Evolutionary conservation across 37 sponge, comb jelly and placozoan species (phyloP), one percentile per base, ranked within the genome.

Genomic region (Aphrocallistes beatrix): DNA sequence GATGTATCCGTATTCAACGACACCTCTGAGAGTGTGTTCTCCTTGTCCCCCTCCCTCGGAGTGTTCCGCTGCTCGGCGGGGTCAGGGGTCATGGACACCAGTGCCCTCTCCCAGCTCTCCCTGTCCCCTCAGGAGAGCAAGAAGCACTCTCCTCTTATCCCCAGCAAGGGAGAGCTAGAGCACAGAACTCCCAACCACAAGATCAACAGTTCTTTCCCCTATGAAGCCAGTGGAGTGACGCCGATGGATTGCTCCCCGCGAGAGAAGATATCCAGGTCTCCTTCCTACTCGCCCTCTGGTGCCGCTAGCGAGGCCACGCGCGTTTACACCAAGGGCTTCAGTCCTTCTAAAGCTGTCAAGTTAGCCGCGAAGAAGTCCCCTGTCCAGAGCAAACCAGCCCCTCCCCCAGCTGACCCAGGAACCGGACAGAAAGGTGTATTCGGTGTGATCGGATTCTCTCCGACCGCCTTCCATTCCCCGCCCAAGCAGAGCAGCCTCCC

Each of bases 321-420:
- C 34, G 21, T 60, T 6, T 60, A 60, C 75, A 60, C 17, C 75
- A 60, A 60, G 34, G 75, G 75, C 75, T 60, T 60, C 75, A 60
- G 75, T 60, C 75, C 75, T 13, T 60, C 75, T 13, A 60, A 13
- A 30, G 75, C 17, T 13, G 21, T 32, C 23, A 84, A 84, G 50
- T 28, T 37, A 0, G 39, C 39, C 21, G 34, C 37, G 38, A 81
- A 38, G 39, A 37, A 86, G 86, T 86, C 39, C 39, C 38, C 81
- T 39, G 6, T 38, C 28, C 39, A 75, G 38, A 23, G 28, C 38
- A 36, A 51, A 37, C 81, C 86, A 1, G 34, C 81, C 34, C 42
- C 25, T 1, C 49, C 81, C 39, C 84, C 39, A 0, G 38, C 8
- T 21, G 75, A 60, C 75, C 75, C 34, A 3, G 21, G 32, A 25